These are phyloP conservation scores for Buathra laborator DNA, from an alignment of 2,888 invertebrate species.

Conservation along the genomic window DNA sequence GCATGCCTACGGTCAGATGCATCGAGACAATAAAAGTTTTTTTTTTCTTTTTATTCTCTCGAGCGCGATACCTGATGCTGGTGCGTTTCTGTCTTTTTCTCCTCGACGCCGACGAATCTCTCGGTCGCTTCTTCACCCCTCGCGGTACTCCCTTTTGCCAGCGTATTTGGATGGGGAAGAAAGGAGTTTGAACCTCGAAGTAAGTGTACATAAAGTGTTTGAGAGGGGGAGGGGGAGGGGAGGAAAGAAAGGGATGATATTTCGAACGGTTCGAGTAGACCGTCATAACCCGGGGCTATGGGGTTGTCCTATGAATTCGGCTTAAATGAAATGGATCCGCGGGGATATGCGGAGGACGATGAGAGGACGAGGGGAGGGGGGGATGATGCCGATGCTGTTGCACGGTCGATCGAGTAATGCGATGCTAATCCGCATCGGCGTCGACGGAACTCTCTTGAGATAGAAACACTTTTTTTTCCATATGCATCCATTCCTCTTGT, in stretches of 20 bases:
- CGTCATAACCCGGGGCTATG: slow-evolving; percentile 74
- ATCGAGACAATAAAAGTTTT: slow-evolving; percentile 81
- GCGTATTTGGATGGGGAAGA: slow-evolving; percentile 10
- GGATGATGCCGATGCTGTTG: slow-evolving; percentile 23
- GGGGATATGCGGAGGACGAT: slow-evolving; percentile 34
- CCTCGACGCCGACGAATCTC: slow-evolving; percentile 19
- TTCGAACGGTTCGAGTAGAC: slow-evolving; percentile 53
- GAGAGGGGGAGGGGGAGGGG: slow-evolving; percentile 47
- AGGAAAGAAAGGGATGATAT: slow-evolving; percentile 52
- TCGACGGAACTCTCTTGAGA: slow-evolving; percentile 44
- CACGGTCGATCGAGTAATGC: slow-evolving; percentile 78
- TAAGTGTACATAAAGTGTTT: slow-evolving; percentile 60
- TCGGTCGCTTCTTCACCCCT: background rate
- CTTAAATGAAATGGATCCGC: slow-evolving; percentile 85
- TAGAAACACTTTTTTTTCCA: slow-evolving; percentile 24
- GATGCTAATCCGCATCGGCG: slow-evolving; percentile 82
- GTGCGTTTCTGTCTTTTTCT: slow-evolving; percentile 68
- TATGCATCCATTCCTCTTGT: slow-evolving; percentile 13
- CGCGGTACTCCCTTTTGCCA: slow-evolving; percentile 22
- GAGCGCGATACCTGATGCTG: slow-evolving; percentile 67
- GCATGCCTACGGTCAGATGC: slow-evolving; percentile 84
- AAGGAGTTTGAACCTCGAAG: slow-evolving; percentile 6
- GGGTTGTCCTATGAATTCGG: slow-evolving; percentile 83
- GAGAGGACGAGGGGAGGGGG: background rate
- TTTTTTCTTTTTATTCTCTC: slow-evolving; percentile 59